Percentiles rank a stretch among this genome's conserved stretches.
phyloP scores from a whole-genome alignment of 2,888 invertebrate genomes.

The Bellardia bayeri region DNA sequence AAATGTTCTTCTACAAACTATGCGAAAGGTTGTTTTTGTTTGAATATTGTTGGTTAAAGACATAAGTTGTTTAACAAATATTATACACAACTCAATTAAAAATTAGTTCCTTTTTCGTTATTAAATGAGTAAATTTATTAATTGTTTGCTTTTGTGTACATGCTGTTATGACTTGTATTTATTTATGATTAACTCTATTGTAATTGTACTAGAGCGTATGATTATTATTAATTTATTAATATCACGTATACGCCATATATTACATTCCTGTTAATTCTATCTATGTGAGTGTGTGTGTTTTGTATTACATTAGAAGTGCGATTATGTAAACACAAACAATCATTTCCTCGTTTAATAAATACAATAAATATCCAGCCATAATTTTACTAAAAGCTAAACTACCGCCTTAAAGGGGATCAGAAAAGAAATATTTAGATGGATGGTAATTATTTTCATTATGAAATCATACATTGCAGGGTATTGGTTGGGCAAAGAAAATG shows the following conservation, averaged over 20 bases:
- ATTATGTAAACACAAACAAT: neutral
- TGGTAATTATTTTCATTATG: neutral
- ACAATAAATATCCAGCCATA: constrained; percentile 3
- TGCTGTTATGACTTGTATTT: neutral
- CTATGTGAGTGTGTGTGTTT: neutral
- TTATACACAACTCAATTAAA: neutral
- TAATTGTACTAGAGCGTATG: constrained; percentile 39
- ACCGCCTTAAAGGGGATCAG: neutral
- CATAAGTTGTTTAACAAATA: neutral
- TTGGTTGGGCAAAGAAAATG: neutral
- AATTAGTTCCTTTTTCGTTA: neutral
- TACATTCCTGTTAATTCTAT: neutral
- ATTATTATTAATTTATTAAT: constrained; percentile 56
- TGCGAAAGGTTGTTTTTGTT: neutral
- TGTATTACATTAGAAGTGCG: neutral
- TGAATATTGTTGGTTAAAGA: neutral
- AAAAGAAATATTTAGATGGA: neutral
- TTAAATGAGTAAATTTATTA: neutral
- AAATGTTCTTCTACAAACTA: neutral
- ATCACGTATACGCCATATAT: constrained; percentile 57
- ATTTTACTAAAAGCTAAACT: neutral
- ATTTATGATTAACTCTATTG: neutral
- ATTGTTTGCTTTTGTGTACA: too few relatives aligned
- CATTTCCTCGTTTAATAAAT: constrained; percentile 21
- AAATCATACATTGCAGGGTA: neutral